Base-by-base conservation (phyloP, 2,888 invertebrate species). In the Frankliniella intonsa region DNA sequence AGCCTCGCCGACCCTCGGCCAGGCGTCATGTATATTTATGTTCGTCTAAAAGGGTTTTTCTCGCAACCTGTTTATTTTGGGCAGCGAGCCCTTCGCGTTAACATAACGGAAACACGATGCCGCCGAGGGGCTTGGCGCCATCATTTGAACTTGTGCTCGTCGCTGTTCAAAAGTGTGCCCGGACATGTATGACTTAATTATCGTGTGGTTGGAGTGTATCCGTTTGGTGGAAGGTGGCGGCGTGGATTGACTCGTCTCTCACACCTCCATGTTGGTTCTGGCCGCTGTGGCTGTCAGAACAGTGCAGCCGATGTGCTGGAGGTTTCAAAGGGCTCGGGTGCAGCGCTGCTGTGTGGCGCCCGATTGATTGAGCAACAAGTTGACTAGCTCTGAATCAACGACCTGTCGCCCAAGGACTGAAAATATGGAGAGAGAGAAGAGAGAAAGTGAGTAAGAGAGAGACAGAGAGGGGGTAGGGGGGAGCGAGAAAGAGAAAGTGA, bases 21-120 rank as follows among this genome's bases (percentile, higher is more conserved):
- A 11, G 62, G 62, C 22, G 69, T 76, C 69, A 76, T 76, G 69
- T 25, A 76, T 76, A 76, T 76, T 76, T 25, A 76, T 76, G 69
- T 25, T 76, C 25, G 25, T 76, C 69, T 25, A 10, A 10, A 76
- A 76, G 22, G 69, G 25, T 76, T 76, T 76, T 76, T 76, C 69
- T 12, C 69, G 69, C 25, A 76, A 76, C 69, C 69, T 76, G 69
- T 76, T 76, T 76, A 25, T 76, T 76, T 25, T 76, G 69, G 11
- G 38, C 5, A 3, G 2, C 5, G 38, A 38, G 5, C 38, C 38
- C 38, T 38, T 38, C 2, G 38, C 38, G 38, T 38, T 5, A 38
- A 38, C 38, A 38, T 38, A 38, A 38, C 38, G 38, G 38, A 55
- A 55, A 19, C 14, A 55, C 17, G 55, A 55, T 55, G 55, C 55